Percentiles rank a stretch among this genome's conserved stretches.
Conservation (phyloP, 2,113 vertebrate species). For the Eublepharis macularius region DNA sequence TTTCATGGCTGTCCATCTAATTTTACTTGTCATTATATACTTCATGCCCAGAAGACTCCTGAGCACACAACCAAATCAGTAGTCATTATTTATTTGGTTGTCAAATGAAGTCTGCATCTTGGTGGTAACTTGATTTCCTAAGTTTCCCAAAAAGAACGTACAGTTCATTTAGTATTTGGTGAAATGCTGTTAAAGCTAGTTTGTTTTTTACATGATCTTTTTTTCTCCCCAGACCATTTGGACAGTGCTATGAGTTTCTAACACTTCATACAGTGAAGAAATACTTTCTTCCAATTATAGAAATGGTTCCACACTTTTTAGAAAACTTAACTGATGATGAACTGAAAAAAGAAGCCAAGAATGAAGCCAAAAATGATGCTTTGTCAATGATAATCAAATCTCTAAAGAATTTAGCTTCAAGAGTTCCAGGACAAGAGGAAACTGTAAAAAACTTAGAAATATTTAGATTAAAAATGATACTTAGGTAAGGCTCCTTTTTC, state of each 20-base stretch:
- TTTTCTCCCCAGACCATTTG: conserved; percentile 88
- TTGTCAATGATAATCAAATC: conserved; percentile 99
- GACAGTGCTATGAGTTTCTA: conserved; percentile 99
- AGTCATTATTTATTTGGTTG: not conserved
- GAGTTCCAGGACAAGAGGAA: conserved; percentile 98
- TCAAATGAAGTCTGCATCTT: not conserved
- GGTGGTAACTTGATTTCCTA: not conserved
- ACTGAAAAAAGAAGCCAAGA: conserved; percentile 99
- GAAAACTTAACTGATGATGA: conserved; percentile 99
- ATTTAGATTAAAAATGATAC: conserved; percentile 99
- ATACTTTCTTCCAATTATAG: conserved; percentile 98
- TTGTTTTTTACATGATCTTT: not conserved
- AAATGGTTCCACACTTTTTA: conserved; percentile 99
- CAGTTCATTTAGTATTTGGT: not conserved
- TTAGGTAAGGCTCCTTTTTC: conserved; percentile 86
- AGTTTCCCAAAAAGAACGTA: not conserved
- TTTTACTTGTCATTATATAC: conserved; percentile 6
- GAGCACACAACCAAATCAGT: not conserved
- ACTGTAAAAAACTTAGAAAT: conserved; percentile 99
- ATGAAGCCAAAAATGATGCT: conserved; percentile 99
- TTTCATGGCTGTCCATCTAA: not conserved
- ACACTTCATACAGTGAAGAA: conserved; percentile 99
- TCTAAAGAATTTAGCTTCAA: conserved; percentile 97
- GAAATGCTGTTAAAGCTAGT: not conserved
- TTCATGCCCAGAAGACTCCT: not conserved